Base-by-base conservation (phyloP, 2,888 invertebrate genomes). In the Willowsia nigromaculata region DNA sequence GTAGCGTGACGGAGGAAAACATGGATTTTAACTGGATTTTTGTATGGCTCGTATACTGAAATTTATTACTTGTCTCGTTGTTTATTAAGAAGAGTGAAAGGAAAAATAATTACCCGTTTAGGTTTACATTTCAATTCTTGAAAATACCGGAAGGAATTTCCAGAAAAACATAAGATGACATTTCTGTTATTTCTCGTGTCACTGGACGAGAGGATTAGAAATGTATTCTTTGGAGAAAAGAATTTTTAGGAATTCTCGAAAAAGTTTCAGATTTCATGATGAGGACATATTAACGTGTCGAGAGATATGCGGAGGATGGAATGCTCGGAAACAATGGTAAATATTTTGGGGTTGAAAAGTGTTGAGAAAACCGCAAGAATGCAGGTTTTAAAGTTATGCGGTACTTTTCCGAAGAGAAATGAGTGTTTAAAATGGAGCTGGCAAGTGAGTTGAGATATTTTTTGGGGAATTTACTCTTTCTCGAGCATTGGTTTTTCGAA, bases 161-260 rank as follows among this genome's bases (percentile, higher is more conserved):
- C 0, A 18, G 1, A n/a, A 68, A 68, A 68, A 68, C 0, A 22
- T 30, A 37, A 1, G 1, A 9, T 30, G 65, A 68, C 40, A 68
- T 40, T 37, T 40, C 40, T 68, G 68, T 68, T 74, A 74, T 74
- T 74, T 74, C 43, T 47, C 71, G 71, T 74, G 71, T 74, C 71
- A 74, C 0, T 74, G 43, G 18, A 43, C 11, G 11, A 43, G 43
- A 43, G 43, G 30, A 33, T 6, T 22, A 30, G 9, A 30, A 15
- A 25, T 59, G 27, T 30, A 1, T 11, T 62, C 15, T 30, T 62
- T 13, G 13, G 15, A 13, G 9, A 56, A 56, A 18, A 56, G 33
- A 33, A 33, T 65, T 33, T 65, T 56, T 56, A 25, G 6, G 1
- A n/a, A n/a, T n/a, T n/a, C n/a, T n/a, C n/a, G n/a, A n/a, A n/a